These are phyloP conservation scores for Tetanocera ferruginea DNA, from an alignment of 2,888 invertebrate genomes.

Conservation along the genomic window DNA sequence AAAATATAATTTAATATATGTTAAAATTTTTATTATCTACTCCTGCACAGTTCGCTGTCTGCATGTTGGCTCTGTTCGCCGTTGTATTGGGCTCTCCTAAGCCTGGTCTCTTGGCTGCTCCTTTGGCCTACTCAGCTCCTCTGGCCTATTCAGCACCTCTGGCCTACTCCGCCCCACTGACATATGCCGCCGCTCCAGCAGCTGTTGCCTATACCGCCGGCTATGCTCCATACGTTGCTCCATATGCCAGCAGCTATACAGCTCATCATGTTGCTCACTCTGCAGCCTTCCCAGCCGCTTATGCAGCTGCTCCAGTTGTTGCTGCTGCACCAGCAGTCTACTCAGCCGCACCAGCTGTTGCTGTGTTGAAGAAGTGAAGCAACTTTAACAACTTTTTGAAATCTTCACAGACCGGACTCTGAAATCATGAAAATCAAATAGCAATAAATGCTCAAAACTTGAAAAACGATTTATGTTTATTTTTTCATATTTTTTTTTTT, in stretches of 20 bases:
- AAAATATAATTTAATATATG: not conserved
- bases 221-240: conserved; percentile 64
- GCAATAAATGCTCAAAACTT: no score
- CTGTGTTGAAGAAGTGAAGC: conserved; percentile 48
- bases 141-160: conserved; percentile 55
- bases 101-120: conserved; percentile 70
- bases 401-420: not conserved
- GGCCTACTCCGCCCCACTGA: conserved; percentile 58
- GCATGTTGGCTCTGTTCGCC: conserved; percentile 62
- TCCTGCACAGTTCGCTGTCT: conserved; percentile 50
- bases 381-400: not conserved
- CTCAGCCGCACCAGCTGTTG: conserved; percentile 37
- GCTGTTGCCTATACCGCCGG: conserved; percentile 47
- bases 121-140: conserved; percentile 57
- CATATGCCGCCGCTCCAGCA: conserved; percentile 20
- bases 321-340: conserved; percentile 15
- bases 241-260: conserved; percentile 61
- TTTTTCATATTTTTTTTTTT: no score
- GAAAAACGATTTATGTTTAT: no score
- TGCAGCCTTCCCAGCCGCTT: conserved; percentile 63
- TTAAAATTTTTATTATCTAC: not conserved
- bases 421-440: not conserved
- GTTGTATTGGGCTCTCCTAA: conserved; percentile 61
- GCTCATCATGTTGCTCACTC: conserved; percentile 64
- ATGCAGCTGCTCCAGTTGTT: conserved; percentile 36